Evolutionary conservation across 2,113 vertebrate species (phyloP), one percentile per base, ranked within the genome.

Genomic region (Planiliza haematocheilus): DNA sequence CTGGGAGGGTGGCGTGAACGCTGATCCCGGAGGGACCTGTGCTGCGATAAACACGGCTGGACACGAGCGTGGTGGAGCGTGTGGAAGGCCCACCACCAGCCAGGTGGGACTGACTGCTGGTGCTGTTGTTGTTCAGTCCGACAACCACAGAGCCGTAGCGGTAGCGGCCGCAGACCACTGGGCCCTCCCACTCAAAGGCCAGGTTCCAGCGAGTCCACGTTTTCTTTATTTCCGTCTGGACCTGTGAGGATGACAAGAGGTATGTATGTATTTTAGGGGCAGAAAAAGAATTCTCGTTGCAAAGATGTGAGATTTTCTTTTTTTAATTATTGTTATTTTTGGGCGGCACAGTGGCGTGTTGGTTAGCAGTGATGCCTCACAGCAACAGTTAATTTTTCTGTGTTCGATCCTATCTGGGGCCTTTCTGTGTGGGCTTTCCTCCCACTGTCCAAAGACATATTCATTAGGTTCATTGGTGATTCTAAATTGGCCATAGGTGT

Each of bases 211-310:
- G 91, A 0, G 90, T 94, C 96, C 96, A 97, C 3, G 92, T 90
- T 88, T 97, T 97, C 88, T 96, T 96, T 50, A 97, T 94, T 88
- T 97, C 96, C 1, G 94, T 86, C 86, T 97, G 96, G 21, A 97
- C 96, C 96, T 97, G 71, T 8, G 13, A 13, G 8, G 0, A 55
- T 14, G 10, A 21, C 17, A 24, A 14, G 7, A 0, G 0, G n/a
- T n/a, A n/a, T n/a, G n/a, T n/a, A n/a, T n/a, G n/a, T n/a, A 30
- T 30, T 30, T 30, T 30, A 2, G 18, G 43, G 50, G 34, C 62
- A 24, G 8, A 24, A 17, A 1, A 42, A 9, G 7, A 30, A 30
- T 30, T n/a, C n/a, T n/a, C n/a, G n/a, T n/a, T n/a, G 5, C 24
- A 30, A 30, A 30, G 3, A 30, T 30, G 24, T 30, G 5, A 30